Evolutionary conservation across 2,888 invertebrate genomes (phyloP).

Genomic region (Panzeria rudis): DNA sequence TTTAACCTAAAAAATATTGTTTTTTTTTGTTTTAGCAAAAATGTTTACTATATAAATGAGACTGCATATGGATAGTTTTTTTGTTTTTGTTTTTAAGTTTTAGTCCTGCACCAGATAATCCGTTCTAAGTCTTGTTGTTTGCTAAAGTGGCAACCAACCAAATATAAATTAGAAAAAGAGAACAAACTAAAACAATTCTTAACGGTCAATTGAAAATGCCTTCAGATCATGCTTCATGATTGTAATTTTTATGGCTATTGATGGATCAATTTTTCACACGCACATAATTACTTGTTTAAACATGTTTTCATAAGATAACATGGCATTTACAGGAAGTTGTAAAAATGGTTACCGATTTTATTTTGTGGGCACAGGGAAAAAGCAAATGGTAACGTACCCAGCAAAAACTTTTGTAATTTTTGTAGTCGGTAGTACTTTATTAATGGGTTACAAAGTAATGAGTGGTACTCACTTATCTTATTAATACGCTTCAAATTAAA

Average conservation of each 20-base stretch:
- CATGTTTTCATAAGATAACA: constrained; percentile 64
- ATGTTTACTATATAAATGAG: constrained; percentile 22
- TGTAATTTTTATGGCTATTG: constrained; percentile 67
- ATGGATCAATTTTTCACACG: constrained; percentile 33
- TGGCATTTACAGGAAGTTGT: constrained; percentile 61
- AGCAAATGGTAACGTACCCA: background rate
- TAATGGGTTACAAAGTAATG: no score
- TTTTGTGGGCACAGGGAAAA: background rate
- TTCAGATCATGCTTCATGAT: constrained; percentile 76
- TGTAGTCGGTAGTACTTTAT: no score
- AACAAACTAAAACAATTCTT: constrained; percentile 69
- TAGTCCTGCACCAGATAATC: constrained; percentile 78
- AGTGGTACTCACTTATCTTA: no score
- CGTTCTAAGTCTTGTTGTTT: constrained; percentile 80
- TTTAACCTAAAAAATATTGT: constrained; percentile 9
- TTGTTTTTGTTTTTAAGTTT: constrained; percentile 20
- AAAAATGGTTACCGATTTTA: constrained; percentile 40
- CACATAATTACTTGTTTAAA: constrained; percentile 50
- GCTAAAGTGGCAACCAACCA: constrained; percentile 72
- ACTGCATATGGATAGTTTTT: background rate
- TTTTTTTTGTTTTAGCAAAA: constrained; percentile 26
- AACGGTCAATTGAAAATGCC: constrained; percentile 81
- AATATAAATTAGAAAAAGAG: constrained; percentile 23
- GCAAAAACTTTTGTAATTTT: no score
- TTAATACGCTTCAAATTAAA: no score